A percentile compares a stretch with the other conserved stretches of the same genome.
These are phyloP conservation scores for Metopolophium dirhodum DNA, from an alignment of 1,140 invertebrate species.

Conservation along the genomic window DNA sequence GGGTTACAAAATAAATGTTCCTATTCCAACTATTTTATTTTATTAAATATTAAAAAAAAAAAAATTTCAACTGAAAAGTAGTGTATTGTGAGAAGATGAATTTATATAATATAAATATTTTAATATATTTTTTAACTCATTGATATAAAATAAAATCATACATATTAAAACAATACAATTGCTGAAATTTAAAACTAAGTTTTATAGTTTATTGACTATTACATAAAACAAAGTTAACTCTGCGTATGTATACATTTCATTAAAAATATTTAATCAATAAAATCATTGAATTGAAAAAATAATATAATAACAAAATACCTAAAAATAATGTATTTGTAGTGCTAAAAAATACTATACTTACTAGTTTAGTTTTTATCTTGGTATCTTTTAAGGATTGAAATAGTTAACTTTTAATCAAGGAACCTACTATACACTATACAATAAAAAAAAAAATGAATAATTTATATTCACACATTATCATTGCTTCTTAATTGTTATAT, in stretches of 20 bases:
- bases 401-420: not conserved
- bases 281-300: not conserved
- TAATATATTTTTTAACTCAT: not conserved
- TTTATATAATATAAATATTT: no score
- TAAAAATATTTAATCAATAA: not conserved
- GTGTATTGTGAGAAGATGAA: no score
- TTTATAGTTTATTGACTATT: not conserved
- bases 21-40: no score
- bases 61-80: no score
- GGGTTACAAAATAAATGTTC: no score
- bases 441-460: not conserved
- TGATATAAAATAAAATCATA: not conserved
- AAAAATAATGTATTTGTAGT: not conserved
- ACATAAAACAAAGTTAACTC: not conserved
- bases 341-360: not conserved
- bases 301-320: conserved; percentile 18
- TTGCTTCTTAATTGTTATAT: conserved; percentile 38
- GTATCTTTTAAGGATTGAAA: not conserved
- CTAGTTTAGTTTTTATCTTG: not conserved
- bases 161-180: not conserved
- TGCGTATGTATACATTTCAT: not conserved
- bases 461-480: conserved; percentile 19
- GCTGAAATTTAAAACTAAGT: not conserved
- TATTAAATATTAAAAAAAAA: no score
- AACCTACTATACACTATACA: conserved; percentile 39